Percentiles rank a stretch among this genome's conserved stretches.
These are phyloP conservation scores for Pithys albifrons DNA, from an alignment of 2,113 vertebrate species.

Conservation along the genomic window DNA sequence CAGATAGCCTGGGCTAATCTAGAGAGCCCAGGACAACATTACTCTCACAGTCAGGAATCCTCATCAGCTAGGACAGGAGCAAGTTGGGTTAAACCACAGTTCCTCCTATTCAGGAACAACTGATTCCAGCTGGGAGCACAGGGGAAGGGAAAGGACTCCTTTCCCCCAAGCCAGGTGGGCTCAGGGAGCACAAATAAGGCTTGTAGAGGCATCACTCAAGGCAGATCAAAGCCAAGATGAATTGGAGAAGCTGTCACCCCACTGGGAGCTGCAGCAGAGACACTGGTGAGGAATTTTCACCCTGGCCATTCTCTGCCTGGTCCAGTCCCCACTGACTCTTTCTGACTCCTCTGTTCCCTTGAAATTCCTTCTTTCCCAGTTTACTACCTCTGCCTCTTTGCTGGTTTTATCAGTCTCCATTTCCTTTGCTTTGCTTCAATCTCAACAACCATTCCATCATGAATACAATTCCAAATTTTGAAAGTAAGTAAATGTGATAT, in stretches of 20 bases:
- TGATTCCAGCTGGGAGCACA: not conserved
- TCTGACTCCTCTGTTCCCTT: not conserved
- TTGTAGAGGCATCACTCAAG: not conserved
- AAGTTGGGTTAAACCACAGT: not conserved
- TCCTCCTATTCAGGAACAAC: not conserved
- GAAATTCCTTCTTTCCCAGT: not conserved
- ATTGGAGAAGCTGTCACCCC: not conserved
- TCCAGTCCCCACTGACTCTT: not conserved
- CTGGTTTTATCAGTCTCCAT: not conserved
- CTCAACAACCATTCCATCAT: not conserved
- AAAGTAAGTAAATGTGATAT: not conserved
- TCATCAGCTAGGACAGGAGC: not conserved
- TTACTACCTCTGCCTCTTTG: not conserved
- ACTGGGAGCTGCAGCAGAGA: not conserved
- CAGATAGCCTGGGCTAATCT: not conserved
- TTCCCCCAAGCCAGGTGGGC: not conserved
- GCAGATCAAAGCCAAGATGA: not conserved
- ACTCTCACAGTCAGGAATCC: fast-evolving
- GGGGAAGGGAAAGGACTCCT: not conserved
- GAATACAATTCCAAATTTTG: not conserved
- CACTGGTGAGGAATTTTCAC: not conserved
- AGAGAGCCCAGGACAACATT: not conserved
- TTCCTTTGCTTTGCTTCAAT: not conserved
- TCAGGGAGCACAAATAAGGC: not conserved
- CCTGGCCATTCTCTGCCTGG: not conserved